Base-by-base conservation (phyloP, 2,113 vertebrate species). In the Microtus oregoni region DNA sequence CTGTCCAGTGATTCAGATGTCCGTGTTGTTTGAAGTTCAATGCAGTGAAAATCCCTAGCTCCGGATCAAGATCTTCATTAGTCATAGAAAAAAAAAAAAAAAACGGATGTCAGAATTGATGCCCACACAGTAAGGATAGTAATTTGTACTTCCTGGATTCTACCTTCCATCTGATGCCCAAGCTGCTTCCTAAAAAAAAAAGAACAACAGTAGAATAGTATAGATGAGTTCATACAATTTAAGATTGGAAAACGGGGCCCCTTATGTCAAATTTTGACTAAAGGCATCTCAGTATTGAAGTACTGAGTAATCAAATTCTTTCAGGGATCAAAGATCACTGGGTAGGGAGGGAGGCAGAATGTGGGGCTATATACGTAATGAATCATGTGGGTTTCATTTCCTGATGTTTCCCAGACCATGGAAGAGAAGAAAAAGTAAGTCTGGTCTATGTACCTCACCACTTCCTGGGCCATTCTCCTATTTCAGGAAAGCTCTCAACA, bases 391-490 rank as follows among this genome's bases (percentile, higher is more conserved):
- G 38, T 90, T 55, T 35, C 47, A 73, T 68, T 89, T 47, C 81
- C 47, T 47, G 61, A 68, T 89, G 77, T 41, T 50, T 19, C 3
- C 24, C 30, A 65, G 38, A 44, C 65, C 68, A 28, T 50, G 47
- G 61, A 91, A 92, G 68, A 38, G 38, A 91, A 97, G 19, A 52
- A 83, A 61, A 93, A 63, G 35, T n/a, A 13, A 89, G 38, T 19
- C 28, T 50, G 10, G 24, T 7, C 4, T 4, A 13, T 11, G 44
- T 15, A 41, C 7, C 12, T 17, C 32, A 78, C 15, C 28, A 44
- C 30, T 67, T 89, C 26, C 14, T 4, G 83, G 94, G 44, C 7
- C 19, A 14, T n/a, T 83, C 24, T 58, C 3, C 10, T 68, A 44
- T 61, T 85, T 81, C 32, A 58, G 78, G 50, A 41, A 70, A 19